phyloP scores from a whole-genome alignment of 1,140 invertebrate genomes.

The Amphibalanus amphitrite region DNA sequence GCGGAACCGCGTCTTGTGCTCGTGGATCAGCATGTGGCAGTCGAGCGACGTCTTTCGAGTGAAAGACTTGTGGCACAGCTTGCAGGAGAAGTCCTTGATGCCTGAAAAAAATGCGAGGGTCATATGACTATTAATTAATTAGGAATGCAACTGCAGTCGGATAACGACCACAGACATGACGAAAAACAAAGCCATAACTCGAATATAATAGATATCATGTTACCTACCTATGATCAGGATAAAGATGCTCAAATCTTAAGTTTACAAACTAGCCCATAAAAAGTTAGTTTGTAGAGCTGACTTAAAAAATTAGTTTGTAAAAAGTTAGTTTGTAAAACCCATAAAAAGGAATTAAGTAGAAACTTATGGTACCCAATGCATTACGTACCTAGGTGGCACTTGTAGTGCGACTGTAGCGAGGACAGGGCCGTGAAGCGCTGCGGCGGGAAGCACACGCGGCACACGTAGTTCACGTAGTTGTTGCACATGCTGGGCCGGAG shows the following conservation, averaged over 20 bases:
- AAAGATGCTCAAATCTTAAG: too few relatives aligned
- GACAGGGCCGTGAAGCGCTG: slow-evolving; percentile 44
- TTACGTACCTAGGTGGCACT: slow-evolving; percentile 38
- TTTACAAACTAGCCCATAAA: too few relatives aligned
- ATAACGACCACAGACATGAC: too few relatives aligned
- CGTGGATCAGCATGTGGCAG: slow-evolving; percentile 48
- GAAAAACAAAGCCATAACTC: too few relatives aligned
- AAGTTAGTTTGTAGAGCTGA: too few relatives aligned
- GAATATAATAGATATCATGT: too few relatives aligned
- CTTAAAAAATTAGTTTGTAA: too few relatives aligned
- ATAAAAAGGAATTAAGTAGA: too few relatives aligned
- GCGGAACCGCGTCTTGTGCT: slow-evolving; percentile 43
- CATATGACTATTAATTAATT: too few relatives aligned
- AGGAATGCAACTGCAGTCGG: too few relatives aligned
- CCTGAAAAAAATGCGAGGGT: slow-evolving; percentile 23
- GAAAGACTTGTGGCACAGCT: slow-evolving; percentile 41
- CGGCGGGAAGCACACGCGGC: slow-evolving; percentile 41
- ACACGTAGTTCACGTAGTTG: slow-evolving; percentile 36
- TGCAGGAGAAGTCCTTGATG: slow-evolving; percentile 45
- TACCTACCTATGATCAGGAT: too few relatives aligned
- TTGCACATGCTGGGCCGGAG: slow-evolving; percentile 19
- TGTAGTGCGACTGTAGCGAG: slow-evolving; percentile 44
- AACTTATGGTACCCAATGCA: neutral
- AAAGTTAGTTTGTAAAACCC: too few relatives aligned
- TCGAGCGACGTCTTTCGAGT: slow-evolving; percentile 46